Evolutionary conservation across 2,113 vertebrate species (phyloP).

Genomic region (Aramus guarauna): DNA sequence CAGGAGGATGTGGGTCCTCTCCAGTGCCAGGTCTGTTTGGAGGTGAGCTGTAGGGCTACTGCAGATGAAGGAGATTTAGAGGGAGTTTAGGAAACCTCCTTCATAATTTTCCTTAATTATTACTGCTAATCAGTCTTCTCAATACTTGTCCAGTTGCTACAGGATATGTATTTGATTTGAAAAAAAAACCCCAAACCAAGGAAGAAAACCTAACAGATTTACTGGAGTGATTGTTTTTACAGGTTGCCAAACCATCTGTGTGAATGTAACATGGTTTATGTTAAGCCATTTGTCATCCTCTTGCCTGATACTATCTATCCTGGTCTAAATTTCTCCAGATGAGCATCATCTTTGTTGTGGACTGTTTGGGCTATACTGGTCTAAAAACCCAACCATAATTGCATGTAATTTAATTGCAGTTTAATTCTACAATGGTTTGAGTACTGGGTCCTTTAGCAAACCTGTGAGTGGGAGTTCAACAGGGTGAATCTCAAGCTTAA

Average conservation of each 20-base stretch:
- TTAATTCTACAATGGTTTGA: not conserved
- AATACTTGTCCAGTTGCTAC: not conserved
- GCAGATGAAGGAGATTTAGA: not conserved
- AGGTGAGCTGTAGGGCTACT: not conserved
- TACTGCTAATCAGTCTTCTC: not conserved
- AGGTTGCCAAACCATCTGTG: slow-evolving; percentile 43
- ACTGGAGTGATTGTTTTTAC: not conserved
- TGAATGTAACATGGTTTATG: not conserved
- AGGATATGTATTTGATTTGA: not conserved
- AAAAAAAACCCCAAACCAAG: not conserved
- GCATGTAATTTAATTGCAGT: not conserved
- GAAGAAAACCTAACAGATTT: not conserved
- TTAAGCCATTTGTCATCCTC: slow-evolving; percentile 20
- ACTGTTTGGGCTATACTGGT: not conserved
- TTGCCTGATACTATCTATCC: not conserved
- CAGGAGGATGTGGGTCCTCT: not conserved
- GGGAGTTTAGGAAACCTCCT: not conserved
- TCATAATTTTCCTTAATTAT: not conserved
- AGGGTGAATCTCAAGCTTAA: not conserved
- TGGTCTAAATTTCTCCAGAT: not conserved
- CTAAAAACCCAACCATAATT: not conserved
- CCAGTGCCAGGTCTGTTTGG: not conserved
- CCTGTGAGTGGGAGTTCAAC: not conserved
- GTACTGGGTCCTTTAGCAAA: not conserved
- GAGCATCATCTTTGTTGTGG: not conserved